Base-by-base conservation (phyloP, 2,888 invertebrate genomes). In the Brenthis ino region DNA sequence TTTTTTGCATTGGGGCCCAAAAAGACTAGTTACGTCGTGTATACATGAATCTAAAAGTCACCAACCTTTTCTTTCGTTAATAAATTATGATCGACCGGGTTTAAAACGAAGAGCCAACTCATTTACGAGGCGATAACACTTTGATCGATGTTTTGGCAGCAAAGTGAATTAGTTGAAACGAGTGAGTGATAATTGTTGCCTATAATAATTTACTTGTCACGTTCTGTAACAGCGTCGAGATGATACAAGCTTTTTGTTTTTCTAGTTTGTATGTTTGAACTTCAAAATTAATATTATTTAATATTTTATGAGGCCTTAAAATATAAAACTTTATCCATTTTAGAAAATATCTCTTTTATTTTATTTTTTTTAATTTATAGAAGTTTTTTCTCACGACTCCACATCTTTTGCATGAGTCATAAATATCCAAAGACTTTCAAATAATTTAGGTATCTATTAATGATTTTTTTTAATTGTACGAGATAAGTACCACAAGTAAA, bases 81-180 rank as follows among this genome's bases (percentile, higher is more conserved):
- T 55, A 50, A 67, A 67, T 67, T 50, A 48, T 24, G 43, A 61
- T 43, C 43, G 56, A 51, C n/a, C 54, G 47, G 16, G 54, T 54
- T 63, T 50, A 56, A 56, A 61, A 56, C 14, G 50, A 24, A 37
- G 14, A 56, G 67, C 55, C 67, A 67, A 56, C 33, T 65, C 69
- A 47, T 72, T 68, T 67, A 61, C 68, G 64, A 67, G 57, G 57
- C 64, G 72, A 70, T 65, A 71, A 72, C 72, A 68, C 53, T 66
- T 58, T 72, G 74, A 74, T 57, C 33, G 74, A 74, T 74, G 65
- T 71, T 54, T 71, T 72, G 74, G 74, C 72, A 74, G 57, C 55
- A 65, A 43, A 50, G 13, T 56, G 65, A 50, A 65, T 65, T 54
- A 64, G 67, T 33, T 20, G 28, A 47, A 60, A 51, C 53, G 65